Evolutionary conservation across 2,113 vertebrate genomes (phyloP).

Genomic region (Salvator merianae): DNA sequence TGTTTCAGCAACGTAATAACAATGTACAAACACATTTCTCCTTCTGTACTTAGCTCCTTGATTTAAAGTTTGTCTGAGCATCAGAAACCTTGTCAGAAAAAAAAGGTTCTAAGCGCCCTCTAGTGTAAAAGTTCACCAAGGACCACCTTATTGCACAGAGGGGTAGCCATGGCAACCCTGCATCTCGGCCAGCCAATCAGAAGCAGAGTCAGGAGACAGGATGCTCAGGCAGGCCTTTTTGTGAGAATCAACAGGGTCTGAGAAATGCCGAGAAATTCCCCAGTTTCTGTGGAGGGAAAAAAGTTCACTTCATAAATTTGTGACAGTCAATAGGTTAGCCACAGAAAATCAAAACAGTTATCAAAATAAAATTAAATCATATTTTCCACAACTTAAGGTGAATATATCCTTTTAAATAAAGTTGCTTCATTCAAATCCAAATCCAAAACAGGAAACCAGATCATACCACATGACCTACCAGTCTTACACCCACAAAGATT

Average conservation of each 20-base stretch:
- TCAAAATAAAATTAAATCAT: neutral
- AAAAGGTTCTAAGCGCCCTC: constrained; percentile 47
- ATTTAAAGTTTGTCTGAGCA: neutral
- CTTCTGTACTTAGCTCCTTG: too few species aligned
- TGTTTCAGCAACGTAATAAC: too few species aligned
- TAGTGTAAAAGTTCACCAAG: constrained; percentile 25
- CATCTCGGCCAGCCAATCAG: neutral
- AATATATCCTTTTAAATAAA: too few species aligned
- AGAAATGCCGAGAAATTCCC: too few species aligned
- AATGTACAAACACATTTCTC: neutral
- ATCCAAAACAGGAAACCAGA: too few species aligned
- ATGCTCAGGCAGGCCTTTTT: rapidly evolving
- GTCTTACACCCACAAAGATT: too few species aligned
- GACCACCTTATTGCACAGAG: neutral
- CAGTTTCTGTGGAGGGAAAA: neutral
- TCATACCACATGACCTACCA: too few species aligned
- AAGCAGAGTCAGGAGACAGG: neutral
- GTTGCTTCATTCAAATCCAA: too few species aligned
- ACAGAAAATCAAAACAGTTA: neutral
- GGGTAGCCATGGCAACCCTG: constrained; percentile 45
- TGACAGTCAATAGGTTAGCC: neutral
- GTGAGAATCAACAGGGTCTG: too few species aligned
- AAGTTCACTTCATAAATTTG: too few species aligned
- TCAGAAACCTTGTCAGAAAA: neutral
- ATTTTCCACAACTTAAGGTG: too few species aligned